phyloP scores from a whole-genome alignment of 2,888 invertebrate species.

The Philopedon plagiatum region DNA sequence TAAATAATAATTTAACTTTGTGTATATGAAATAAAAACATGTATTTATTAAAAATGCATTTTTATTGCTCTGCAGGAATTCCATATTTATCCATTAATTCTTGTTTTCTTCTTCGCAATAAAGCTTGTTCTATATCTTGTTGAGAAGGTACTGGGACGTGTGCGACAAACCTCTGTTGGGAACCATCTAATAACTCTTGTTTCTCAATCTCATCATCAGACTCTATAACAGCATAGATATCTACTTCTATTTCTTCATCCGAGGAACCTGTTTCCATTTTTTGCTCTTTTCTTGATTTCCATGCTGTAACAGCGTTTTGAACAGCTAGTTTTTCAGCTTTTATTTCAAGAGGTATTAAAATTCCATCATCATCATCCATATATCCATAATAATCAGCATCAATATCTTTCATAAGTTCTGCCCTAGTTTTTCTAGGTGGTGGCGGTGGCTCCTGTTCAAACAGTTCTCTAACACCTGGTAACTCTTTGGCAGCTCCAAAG shows the following conservation, averaged over 20 bases:
- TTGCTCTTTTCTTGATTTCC: conserved; percentile 78
- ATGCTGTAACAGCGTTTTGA: conserved; percentile 77
- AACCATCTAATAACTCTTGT: conserved; percentile 61
- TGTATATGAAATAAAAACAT: no score
- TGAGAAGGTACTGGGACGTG: conserved; percentile 96
- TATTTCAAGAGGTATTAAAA: conserved; percentile 89
- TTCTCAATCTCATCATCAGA: conserved; percentile 62
- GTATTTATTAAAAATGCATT: no score
- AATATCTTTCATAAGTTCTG: conserved; percentile 97
- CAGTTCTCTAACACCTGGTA: conserved; percentile 96
- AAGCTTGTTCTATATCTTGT: conserved; percentile 93
- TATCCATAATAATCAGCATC: conserved; percentile 99
- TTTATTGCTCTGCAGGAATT: conserved; percentile 53
- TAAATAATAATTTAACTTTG: no score
- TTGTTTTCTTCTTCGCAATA: conserved; percentile 91
- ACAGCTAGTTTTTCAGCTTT: conserved; percentile 81
- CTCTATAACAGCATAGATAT: conserved; percentile 78
- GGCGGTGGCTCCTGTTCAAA: conserved; percentile 97
- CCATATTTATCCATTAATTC: conserved; percentile 79
- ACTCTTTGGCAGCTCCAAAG: conserved; percentile 97
- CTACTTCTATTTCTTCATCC: conserved; percentile 77
- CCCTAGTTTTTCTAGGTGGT: conserved; percentile 91
- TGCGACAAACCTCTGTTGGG: conserved; percentile 78
- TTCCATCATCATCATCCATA: conserved; percentile 98
- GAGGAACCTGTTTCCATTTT: conserved; percentile 70